Base-by-base conservation (phyloP, 2,888 invertebrate genomes). In the Iphiclides podalirius region DNA sequence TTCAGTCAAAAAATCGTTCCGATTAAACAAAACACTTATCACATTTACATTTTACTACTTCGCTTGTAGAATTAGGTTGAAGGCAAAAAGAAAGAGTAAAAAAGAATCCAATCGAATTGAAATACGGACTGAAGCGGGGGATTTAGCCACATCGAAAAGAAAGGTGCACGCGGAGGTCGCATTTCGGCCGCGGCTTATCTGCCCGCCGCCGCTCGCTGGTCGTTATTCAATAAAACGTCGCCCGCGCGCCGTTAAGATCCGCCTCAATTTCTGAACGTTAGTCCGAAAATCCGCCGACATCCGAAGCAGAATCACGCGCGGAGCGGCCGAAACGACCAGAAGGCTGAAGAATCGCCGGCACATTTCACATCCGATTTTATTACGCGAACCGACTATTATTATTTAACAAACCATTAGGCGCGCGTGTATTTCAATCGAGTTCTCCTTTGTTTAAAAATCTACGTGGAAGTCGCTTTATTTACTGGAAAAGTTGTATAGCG, bases 171-270 rank as follows among this genome's bases (percentile, higher is more conserved):
- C 17, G 35, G 43, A 39, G 45, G 28, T 40, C n/a, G n/a, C n/a
- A n/a, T n/a, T n/a, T n/a, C 40, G 64, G 65, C 45, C 55, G 41
- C 41, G 59, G 66, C 75, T 79, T 81, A 79, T 81, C 79, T 73
- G 64, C 64, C 63, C 58, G 57, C 55, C 70, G 66, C 67, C 63
- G 61, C 63, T 64, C 61, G n/a, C n/a, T n/a, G 70, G 70, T 66
- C 79, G 79, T 79, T 78, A 79, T 80, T 80, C 79, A 80, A 82
- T 80, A 78, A 78, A 77, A 72, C 64, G 73, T 72, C 72, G 66
- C 63, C 61, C 56, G 58, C 54, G 59, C 60, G 52, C 37, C 47
- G 54, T 51, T 45, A 40, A 40, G 40, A 49, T 39, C 36, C 40
- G 17, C 84, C 50, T 40, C n/a, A n/a, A n/a, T n/a, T 50, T 44